Percentiles rank a stretch among this genome's conserved stretches.
Conservation (phyloP, 2,888 invertebrate genomes). For the Empis stercorea region DNA sequence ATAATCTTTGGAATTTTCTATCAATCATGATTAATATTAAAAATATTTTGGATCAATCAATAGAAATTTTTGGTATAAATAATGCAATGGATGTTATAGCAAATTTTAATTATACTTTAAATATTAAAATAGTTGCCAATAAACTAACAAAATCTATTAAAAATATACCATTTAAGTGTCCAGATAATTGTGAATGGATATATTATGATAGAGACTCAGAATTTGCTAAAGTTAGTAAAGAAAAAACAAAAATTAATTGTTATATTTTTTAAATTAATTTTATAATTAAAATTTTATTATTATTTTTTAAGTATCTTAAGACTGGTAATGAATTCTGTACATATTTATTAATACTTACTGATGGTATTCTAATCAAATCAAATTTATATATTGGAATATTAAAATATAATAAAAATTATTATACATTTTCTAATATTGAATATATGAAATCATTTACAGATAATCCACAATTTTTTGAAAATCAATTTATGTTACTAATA, state of each 20-base stretch:
- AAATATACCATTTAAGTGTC: too few species aligned
- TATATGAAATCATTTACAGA: conserved; percentile 5
- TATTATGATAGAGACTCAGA: too few species aligned
- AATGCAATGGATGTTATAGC: background rate
- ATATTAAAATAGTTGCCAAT: too few species aligned
- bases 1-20: conserved; percentile 60
- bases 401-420: conserved; percentile 44
- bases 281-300: too few species aligned
- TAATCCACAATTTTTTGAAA: conserved; percentile 12
- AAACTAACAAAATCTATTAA: too few species aligned
- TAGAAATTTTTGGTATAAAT: conserved; percentile 17
- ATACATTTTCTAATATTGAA: conserved; percentile 41
- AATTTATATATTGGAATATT: conserved; percentile 57
- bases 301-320: background rate
- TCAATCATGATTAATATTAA: conserved; percentile 50
- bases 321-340: conserved; percentile 43
- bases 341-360: conserved; percentile 43
- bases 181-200: too few species aligned
- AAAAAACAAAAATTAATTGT: too few species aligned
- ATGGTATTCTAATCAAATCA: conserved; percentile 58
- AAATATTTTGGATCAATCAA: conserved; percentile 40
- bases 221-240: too few species aligned
- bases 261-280: too few species aligned
- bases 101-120: too few species aligned
- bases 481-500: conserved; percentile 42